These are phyloP conservation scores for Magallana gigas DNA, from an alignment of 1,140 invertebrate species.

Conservation along the genomic window DNA sequence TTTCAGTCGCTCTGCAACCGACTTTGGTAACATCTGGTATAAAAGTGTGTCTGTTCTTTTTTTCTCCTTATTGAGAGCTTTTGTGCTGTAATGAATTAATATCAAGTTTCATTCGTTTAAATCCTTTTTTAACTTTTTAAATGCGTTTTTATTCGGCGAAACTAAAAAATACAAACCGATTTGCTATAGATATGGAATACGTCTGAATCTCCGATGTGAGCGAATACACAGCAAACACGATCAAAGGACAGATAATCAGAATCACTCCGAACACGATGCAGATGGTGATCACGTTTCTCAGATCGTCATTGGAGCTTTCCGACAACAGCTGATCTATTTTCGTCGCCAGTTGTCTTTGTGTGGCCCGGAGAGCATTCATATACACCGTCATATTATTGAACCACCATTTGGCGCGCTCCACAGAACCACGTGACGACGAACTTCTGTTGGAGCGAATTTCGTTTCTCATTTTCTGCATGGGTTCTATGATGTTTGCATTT, in stretches of 20 bases:
- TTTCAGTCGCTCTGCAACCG: constrained; percentile 65
- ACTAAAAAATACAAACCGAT: constrained; percentile 57
- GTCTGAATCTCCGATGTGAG: constrained; percentile 68
- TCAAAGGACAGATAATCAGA: constrained; percentile 64
- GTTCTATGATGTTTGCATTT: constrained; percentile 45
- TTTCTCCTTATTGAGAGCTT: constrained; percentile 67
- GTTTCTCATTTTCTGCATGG: constrained; percentile 46
- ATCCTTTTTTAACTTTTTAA: background rate
- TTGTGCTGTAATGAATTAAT: constrained; percentile 59
- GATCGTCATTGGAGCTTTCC: constrained; percentile 50
- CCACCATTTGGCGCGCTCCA: constrained; percentile 54
- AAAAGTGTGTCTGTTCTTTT: constrained; percentile 66
- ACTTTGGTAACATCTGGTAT: constrained; percentile 69
- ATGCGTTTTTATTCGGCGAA: background rate
- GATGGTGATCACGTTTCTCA: constrained; percentile 62
- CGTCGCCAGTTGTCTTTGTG: constrained; percentile 42
- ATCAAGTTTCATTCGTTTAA: background rate
- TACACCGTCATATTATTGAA: constrained; percentile 63
- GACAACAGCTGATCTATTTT: constrained; percentile 43
- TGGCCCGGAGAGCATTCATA: constrained; percentile 42
- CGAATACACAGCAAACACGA: constrained; percentile 66
- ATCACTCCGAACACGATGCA: constrained; percentile 64
- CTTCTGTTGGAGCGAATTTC: constrained; percentile 46
- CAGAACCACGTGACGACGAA: constrained; percentile 31
- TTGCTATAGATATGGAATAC: constrained; percentile 66